Conservation (phyloP, 2,113 vertebrate species). For the Malaclemys terrapin region DNA sequence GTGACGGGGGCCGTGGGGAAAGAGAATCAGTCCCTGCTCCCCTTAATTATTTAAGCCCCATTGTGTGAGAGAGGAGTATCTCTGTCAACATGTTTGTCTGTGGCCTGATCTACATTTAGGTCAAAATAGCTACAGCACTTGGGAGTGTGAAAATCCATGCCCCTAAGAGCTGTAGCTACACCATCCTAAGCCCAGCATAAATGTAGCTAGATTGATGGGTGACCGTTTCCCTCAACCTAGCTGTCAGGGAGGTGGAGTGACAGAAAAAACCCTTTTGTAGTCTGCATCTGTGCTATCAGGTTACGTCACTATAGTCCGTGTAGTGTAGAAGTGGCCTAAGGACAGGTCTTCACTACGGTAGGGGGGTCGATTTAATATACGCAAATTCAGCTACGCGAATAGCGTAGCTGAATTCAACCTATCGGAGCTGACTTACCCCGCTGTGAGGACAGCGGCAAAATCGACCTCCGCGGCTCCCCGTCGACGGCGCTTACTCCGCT, state of each 20-base stretch:
- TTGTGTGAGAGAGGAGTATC: not conserved
- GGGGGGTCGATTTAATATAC: too few relatives aligned
- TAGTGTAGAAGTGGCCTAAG: not conserved
- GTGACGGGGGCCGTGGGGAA: not conserved
- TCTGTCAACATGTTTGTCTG: not conserved
- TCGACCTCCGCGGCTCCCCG: too few relatives aligned
- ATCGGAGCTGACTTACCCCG: too few relatives aligned
- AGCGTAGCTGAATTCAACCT: too few relatives aligned
- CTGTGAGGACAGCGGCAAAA: too few relatives aligned
- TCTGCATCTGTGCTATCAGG: not conserved
- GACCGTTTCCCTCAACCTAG: not conserved
- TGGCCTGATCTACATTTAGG: not conserved
- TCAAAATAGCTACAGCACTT: not conserved
- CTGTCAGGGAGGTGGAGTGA: not conserved
- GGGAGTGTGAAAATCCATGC: not conserved
- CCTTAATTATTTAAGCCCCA: not conserved
- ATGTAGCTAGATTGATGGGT: not conserved
- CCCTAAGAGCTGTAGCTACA: not conserved
- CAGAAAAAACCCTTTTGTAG: not conserved
- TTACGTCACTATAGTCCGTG: not conserved
- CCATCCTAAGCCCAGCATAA: not conserved
- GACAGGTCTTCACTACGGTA: too few relatives aligned
- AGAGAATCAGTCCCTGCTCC: not conserved
- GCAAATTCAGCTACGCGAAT: too few relatives aligned
- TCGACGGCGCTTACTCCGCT: too few relatives aligned